Evolutionary conservation across 2,888 invertebrate species (phyloP), one percentile per base, ranked within the genome.

Genomic region (Hecatera dysodea): DNA sequence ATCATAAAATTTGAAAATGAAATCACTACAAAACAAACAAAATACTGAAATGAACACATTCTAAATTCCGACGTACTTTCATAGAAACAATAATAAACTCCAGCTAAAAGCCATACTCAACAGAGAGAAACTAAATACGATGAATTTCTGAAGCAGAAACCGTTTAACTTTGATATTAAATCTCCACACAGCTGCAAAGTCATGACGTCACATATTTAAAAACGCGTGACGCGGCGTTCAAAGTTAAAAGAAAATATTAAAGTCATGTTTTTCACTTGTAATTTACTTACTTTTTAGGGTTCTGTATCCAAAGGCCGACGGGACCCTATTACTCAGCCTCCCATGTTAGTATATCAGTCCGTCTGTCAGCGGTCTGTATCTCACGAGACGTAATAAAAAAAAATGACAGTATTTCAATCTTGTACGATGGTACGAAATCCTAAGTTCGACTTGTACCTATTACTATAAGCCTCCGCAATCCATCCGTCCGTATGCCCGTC

Each of bases 81-180:
- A 39, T 44, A 44, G 15, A 44, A 44, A 59, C 5, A 19, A 24
- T 42, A 60, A 67, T 44, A 60, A 52, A 77, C 33, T 53, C 42
- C 11, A 36, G 8, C 39, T 52, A 56, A 61, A 78, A 57, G 55
- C 39, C 52, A 52, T 48, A 50, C 33, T 52, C 48, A 2, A 57
- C 46, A 44, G 11, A 65, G 29, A n/a, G 22, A 42, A 64, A 79
- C 61, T 74, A 42, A 68, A 68, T 62, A 68, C 19, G 59, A 55
- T 67, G 56, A 65, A 65, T 70, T 70, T 57, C 39, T 48, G 64
- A 15, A 81, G 64, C 29, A 24, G 53, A 63, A 56, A 65, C 36
- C 64, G 56, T 80, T 67, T 70, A 75, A 80, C 60, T 67, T 71
- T 61, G 44, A 70, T 71, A 80, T 65, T 70, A 70, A 78, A 76